A percentile compares a stretch with the other conserved stretches of the same genome.
Evolutionary conservation across 2,888 invertebrate genomes (phyloP).

Genomic region (Bursaphelenchus okinawaensis): DNA sequence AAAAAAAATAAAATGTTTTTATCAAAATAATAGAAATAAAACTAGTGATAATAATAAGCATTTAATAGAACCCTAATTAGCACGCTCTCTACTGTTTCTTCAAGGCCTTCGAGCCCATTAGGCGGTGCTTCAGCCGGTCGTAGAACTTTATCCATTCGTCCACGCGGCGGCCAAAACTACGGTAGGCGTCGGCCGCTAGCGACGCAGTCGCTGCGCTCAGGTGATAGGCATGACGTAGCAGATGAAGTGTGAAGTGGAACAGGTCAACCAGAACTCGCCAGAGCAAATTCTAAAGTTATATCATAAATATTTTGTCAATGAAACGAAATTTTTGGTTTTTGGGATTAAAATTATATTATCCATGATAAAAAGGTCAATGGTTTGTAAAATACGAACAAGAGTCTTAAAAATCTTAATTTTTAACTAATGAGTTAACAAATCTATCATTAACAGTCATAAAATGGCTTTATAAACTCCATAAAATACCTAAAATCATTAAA

Average conservation of each 20-base stretch:
- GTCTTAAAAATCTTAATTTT: neutral
- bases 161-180: slow-evolving; percentile 26
- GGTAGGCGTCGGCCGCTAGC: slow-evolving; percentile 39
- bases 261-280: slow-evolving; percentile 45
- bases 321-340: too few species aligned
- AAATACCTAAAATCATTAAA: too few species aligned
- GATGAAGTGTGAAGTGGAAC: slow-evolving; percentile 38
- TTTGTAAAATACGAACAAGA: too few species aligned
- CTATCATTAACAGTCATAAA: neutral
- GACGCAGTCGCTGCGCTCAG: slow-evolving; percentile 31
- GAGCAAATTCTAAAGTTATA: slow-evolving; percentile 38
- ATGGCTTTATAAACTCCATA: too few species aligned
- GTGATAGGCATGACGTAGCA: slow-evolving; percentile 45
- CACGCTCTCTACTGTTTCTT: slow-evolving; percentile 11
- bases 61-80: neutral
- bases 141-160: slow-evolving; percentile 24
- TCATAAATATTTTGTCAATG: neutral
- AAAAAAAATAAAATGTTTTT: too few species aligned
- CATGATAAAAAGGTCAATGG: neutral
- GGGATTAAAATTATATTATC: neutral
- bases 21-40: too few species aligned
- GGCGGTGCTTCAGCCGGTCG: slow-evolving; percentile 10
- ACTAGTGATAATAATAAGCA: neutral
- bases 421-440: neutral
- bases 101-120: slow-evolving; percentile 4